These are phyloP conservation scores for Latheticus oryzae DNA, from an alignment of 2,888 invertebrate genomes.

Conservation along the genomic window DNA sequence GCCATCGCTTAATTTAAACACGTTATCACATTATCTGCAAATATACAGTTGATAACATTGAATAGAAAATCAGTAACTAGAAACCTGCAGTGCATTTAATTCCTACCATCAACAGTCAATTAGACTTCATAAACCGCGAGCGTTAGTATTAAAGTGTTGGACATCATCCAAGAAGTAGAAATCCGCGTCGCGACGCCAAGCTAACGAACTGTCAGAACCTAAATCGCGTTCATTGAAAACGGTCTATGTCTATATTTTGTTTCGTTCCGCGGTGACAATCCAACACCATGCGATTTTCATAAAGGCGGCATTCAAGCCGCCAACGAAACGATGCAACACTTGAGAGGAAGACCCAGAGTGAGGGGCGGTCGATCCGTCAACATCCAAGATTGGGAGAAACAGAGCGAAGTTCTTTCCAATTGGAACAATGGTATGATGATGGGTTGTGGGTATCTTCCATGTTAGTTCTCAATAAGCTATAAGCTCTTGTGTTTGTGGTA, in stretches of 20 bases:
- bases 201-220: slow-evolving; percentile 27
- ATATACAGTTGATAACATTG: too few relatives aligned
- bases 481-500: too few relatives aligned
- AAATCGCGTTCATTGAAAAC: neutral
- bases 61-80: too few relatives aligned
- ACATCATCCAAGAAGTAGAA: slow-evolving; percentile 6
- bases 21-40: too few relatives aligned
- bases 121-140: too few relatives aligned
- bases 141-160: slow-evolving; percentile 12
- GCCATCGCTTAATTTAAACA: too few relatives aligned
- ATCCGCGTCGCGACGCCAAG: slow-evolving; percentile 21
- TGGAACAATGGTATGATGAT: slow-evolving; percentile 70
- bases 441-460: too few relatives aligned
- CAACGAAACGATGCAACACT: slow-evolving; percentile 42
- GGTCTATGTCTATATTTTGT: slow-evolving; percentile 2
- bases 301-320: slow-evolving; percentile 6
- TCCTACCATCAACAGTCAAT: too few relatives aligned
- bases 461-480: too few relatives aligned
- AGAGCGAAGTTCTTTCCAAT: slow-evolving; percentile 66
- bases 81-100: too few relatives aligned
- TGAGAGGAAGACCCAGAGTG: slow-evolving; percentile 56
- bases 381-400: slow-evolving; percentile 66
- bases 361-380: slow-evolving; percentile 65
- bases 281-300: slow-evolving; percentile 10
- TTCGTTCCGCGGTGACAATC: slow-evolving; percentile 1